Evolutionary conservation across 2,888 invertebrate genomes (phyloP), one percentile per base, ranked within the genome.

Genomic region (Disparrhopalites patrizii): DNA sequence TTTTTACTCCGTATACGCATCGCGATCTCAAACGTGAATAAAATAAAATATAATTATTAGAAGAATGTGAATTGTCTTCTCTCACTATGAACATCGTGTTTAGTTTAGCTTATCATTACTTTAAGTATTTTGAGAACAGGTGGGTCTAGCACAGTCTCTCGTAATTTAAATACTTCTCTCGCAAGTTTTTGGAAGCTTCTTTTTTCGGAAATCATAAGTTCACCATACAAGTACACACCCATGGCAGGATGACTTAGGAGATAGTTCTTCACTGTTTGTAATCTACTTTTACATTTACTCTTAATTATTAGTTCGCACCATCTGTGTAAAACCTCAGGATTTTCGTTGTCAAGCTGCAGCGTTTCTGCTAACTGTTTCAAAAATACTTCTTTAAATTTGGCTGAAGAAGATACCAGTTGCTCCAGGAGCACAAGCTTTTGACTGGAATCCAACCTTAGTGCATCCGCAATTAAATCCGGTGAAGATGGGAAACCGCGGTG

Each of bases 191-290:
- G 71, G 64, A 69, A 72, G 0, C 15, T 13, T 27, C 13, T 28
- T 40, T 62, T 67, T 52, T 71, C 73, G 4, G 78, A 77, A n/a
- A 79, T 76, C 62, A 79, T 76, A 33, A 80, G 69, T 66, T 81
- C 80, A 7, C 80, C 80, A 75, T 79, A 81, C 54, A 81, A 71
- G 69, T 80, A 81, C n/a, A 81, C 78, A 36, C 81, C 81, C 79
- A 81, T 78, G 69, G 79, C 79, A 76, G 79, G 79, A 72, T 80
- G 77, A 38, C 78, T 71, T 0, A 73, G 60, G 2, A 80, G 74
- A 71, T 80, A 81, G 0, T 69, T 27, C 60, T 71, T 55, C 0
- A 81, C 74, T 51, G 76, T 75, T 1, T 47, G 3, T 30, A 78
- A 75, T 51, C 69, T 73, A 7, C 68, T 60, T 2, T 52, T 65